Base-by-base conservation (phyloP, 2,888 invertebrate species). In the Melikaiella ostensackeni region DNA sequence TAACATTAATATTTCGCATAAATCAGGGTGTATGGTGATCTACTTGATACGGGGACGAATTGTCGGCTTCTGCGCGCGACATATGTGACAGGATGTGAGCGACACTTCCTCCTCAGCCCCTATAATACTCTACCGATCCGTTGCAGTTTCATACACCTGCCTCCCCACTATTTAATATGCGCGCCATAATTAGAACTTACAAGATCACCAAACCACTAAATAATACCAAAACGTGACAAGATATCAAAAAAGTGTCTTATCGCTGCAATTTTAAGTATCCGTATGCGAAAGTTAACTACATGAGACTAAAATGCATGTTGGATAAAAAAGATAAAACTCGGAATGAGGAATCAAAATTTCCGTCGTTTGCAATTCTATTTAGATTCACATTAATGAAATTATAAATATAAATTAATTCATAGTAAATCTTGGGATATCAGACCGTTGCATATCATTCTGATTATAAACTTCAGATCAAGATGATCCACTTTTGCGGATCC, bases 61-160 rank as follows among this genome's bases (percentile, higher is more conserved):
- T 46, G 33, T 50, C 46, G 50, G 70, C 50, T 70, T 70, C 64
- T 78, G 76, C 66, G 78, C 78, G 78, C 77, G 77, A 82, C 78
- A 81, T 81, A 87, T 85, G 82, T 86, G 87, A 87, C 87, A 87
- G 84, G 83, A 86, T 80, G 84, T 89, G 89, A 89, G 87, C 88
- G 88, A 88, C 89, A 88, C 84, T 88, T 89, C 88, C 89, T 88
- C 79, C 84, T 84, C 78, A 81, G 83, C 83, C 86, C 80, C 81
- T 81, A 79, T 82, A 78, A 77, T 77, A 79, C 85, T 84, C 80
- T 79, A 83, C 81, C 82, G 88, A 88, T 87, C 86, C 88, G 86
- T 84, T 84, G 81, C 84, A 85, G 81, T 86, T 83, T 75, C 78
- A 79, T 85, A 84, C 88, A 89, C 89, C 89, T 89, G 89, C 88